phyloP scores from a whole-genome alignment of 2,113 vertebrate species.

The Emydura subglobosa region DNA sequence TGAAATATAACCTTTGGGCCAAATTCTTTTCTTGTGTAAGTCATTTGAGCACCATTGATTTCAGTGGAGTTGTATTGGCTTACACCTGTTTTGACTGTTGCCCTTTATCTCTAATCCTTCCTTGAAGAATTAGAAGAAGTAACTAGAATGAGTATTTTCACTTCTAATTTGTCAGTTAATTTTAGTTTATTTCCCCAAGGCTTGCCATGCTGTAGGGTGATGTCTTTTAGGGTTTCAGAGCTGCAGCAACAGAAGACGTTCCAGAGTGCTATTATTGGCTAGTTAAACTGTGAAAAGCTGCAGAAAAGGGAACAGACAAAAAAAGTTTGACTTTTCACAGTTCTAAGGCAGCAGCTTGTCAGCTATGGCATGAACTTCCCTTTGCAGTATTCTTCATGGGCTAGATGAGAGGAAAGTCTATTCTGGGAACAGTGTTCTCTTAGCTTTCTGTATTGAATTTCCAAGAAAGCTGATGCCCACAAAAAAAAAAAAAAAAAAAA shows the following conservation, averaged over 20 bases:
- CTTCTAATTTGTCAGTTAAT: background rate
- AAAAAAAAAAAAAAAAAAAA: rapidly evolving
- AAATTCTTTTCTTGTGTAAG: background rate
- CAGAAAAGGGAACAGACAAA: background rate
- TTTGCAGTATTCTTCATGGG: background rate
- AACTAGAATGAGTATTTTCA: background rate
- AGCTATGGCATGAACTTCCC: background rate
- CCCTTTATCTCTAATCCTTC: background rate
- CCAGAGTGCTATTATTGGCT: background rate
- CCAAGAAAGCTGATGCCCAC: background rate
- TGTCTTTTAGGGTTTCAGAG: background rate
- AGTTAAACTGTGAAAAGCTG: background rate
- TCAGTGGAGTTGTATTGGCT: background rate
- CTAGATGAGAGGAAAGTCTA: background rate
- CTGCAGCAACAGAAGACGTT: background rate
- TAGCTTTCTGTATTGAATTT: background rate
- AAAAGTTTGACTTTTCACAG: background rate
- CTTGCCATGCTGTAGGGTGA: background rate
- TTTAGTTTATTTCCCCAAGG: background rate
- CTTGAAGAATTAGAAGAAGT: background rate
- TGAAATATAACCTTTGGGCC: background rate
- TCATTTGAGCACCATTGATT: background rate
- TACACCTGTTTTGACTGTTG: background rate
- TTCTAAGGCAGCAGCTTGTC: background rate
- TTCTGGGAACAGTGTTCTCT: background rate